Evolutionary conservation across 2,113 vertebrate species (phyloP).

Genomic region (Lanius collurio): DNA sequence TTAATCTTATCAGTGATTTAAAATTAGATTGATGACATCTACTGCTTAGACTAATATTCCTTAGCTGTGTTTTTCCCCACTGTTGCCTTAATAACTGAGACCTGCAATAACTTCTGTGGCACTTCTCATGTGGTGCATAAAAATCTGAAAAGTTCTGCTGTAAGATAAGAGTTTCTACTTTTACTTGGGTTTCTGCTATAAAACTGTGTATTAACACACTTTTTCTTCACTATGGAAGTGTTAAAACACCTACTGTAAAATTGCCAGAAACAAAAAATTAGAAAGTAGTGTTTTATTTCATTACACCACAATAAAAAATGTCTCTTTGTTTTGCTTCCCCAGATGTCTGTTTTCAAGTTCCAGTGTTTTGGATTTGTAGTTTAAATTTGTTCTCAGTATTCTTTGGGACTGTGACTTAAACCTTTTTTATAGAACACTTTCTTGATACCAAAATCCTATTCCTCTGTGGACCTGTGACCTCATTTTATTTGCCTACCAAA

Average conservation of each 20-base stretch:
- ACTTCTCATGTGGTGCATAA: background rate
- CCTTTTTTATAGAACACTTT: background rate
- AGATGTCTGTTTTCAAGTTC: background rate
- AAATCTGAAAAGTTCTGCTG: background rate
- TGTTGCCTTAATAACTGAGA: background rate
- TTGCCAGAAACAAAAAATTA: background rate
- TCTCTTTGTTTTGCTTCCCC: background rate
- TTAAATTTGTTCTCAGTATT: background rate
- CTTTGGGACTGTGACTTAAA: background rate
- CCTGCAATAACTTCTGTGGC: background rate
- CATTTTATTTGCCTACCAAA: background rate
- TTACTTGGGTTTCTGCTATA: background rate
- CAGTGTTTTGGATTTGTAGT: background rate
- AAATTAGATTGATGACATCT: background rate
- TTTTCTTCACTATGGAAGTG: background rate
- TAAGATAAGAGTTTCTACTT: background rate
- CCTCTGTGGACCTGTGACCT: background rate
- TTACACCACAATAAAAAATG: background rate
- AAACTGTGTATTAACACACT: background rate
- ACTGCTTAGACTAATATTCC: background rate
- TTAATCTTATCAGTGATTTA: background rate
- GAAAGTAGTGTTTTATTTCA: background rate
- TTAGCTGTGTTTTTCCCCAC: background rate
- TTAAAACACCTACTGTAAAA: background rate
- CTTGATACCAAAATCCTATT: background rate